Evolutionary conservation across 37 sponge, comb jelly and placozoan genomes (phyloP).

Genomic region (Dysidea cf. avara): DNA sequence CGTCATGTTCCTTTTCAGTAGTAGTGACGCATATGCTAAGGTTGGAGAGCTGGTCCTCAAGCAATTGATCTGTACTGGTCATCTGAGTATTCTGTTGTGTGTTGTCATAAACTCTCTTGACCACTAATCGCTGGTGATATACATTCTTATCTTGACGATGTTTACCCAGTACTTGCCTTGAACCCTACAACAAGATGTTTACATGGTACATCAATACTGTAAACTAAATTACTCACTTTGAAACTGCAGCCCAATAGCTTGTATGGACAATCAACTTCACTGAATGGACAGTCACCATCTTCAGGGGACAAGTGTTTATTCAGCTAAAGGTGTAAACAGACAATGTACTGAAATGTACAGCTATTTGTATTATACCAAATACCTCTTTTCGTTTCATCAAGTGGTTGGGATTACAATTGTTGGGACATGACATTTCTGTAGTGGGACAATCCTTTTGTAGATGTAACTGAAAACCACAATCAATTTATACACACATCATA

Average conservation of each 20-base stretch:
- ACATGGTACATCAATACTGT: too few species aligned
- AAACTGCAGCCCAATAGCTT: conserved; percentile 25
- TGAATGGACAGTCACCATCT: conserved; percentile 49
- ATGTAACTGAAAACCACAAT: background rate
- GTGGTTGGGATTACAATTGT: too few species aligned
- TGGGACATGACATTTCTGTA: too few species aligned
- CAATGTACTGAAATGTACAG: too few species aligned
- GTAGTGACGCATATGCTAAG: conserved; percentile 13
- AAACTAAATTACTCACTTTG: too few species aligned
- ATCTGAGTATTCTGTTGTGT: background rate
- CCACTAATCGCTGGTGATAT: conserved; percentile 31
- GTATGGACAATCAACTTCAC: conserved; percentile 46
- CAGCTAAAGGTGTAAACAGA: too few species aligned
- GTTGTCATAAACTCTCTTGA: conserved; percentile 7
- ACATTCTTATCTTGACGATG: conserved; percentile 8
- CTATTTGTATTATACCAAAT: too few species aligned
- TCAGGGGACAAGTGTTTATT: conserved; percentile 27
- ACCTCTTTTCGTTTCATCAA: too few species aligned
- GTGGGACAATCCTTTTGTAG: background rate
- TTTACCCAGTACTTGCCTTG: too few species aligned
- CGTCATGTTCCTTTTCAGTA: conserved; percentile 11
- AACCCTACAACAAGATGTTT: too few species aligned
- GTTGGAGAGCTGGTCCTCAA: conserved; percentile 7
- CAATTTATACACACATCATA: background rate
- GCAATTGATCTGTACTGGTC: background rate